Percentiles rank a stretch among this genome's conserved stretches.
These are phyloP conservation scores for Arenaria interpres DNA, from an alignment of 2,113 vertebrate genomes.

Conservation along the genomic window DNA sequence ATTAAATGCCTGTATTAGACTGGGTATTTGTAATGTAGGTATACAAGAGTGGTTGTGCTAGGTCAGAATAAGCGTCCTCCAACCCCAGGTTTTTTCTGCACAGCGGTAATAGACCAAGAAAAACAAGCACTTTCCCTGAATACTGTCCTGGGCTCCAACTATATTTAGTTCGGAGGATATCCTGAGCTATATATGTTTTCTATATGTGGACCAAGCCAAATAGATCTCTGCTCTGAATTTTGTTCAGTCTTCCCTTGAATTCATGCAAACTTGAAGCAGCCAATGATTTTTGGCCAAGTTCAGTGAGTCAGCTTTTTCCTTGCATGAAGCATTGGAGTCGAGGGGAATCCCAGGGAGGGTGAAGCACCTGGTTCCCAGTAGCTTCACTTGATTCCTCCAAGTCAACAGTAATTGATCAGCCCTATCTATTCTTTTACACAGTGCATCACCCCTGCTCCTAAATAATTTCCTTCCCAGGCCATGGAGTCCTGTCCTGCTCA, in stretches of 20 bases:
- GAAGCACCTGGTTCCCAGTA: not conserved
- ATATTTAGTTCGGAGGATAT: not conserved
- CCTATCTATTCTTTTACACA: rapidly evolving
- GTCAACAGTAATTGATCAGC: not conserved
- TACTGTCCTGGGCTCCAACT: not conserved
- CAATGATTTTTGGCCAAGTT: not conserved
- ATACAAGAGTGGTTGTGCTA: not conserved
- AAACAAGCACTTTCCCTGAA: not conserved
- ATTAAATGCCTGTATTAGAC: not conserved
- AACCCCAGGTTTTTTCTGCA: not conserved
- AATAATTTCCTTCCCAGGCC: not conserved
- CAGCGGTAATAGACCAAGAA: not conserved
- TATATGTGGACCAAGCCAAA: not conserved
- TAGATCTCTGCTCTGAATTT: not conserved
- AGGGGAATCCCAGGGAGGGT: not conserved
- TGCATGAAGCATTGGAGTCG: not conserved
- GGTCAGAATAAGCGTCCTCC: not conserved
- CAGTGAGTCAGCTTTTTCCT: not conserved
- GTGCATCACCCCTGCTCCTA: not conserved
- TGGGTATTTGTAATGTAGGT: not conserved
- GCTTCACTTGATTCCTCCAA: not conserved
- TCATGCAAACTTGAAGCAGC: not conserved
- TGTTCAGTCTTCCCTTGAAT: not conserved
- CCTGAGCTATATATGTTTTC: not conserved
- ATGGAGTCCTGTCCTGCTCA: not conserved